Evolutionary conservation across 2,113 vertebrate species (phyloP), one percentile per base, ranked within the genome.

Genomic region (Sceloporus tristichus): DNA sequence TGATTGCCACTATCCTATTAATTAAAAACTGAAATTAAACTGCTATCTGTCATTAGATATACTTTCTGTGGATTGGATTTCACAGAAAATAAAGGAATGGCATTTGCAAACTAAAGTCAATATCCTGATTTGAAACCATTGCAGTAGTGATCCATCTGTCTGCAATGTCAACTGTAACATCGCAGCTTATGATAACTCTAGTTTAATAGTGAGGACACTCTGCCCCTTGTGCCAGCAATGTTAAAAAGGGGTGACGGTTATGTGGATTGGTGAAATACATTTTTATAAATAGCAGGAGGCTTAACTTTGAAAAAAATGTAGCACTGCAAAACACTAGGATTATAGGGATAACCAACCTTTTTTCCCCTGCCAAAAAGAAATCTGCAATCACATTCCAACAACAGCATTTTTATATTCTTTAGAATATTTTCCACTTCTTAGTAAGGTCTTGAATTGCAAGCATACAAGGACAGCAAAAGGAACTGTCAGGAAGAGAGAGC

Each of bases 331-430:
- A 66, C 54, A 34, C 76, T 73, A 40, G 79, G 79, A 87, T 82
- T 74, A 87, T 25, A 65, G 53, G 76, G 48, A 59, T 87, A 80
- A 87, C 82, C 82, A 78, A 65, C 25, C 77, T 75, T 70, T 9
- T 9, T 13, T 9, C 29, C 70, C 21, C 2, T 42, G 13, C 5
- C 4, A 66, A 68, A 56, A 86, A 84, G 53, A 79, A 65, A 73
- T 2, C 42, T 76, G 48, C n/a, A 27, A 23, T 38, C 2, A 11
- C 2, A 25, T 5, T 65, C 27, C 73, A 34, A 34, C 23, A 81
- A 18, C 1, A 1, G 66, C 1, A 4, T 81, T 91, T 81, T 90
- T 65, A 8, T 90, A 1, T 19, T 84, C 1, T 71, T 87, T 4
- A 89, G n/a, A 88, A 19, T 86, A 59, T 53, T 1, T 0, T 2